Conservation (phyloP, 2,888 invertebrate species). For the Nezara viridula region DNA sequence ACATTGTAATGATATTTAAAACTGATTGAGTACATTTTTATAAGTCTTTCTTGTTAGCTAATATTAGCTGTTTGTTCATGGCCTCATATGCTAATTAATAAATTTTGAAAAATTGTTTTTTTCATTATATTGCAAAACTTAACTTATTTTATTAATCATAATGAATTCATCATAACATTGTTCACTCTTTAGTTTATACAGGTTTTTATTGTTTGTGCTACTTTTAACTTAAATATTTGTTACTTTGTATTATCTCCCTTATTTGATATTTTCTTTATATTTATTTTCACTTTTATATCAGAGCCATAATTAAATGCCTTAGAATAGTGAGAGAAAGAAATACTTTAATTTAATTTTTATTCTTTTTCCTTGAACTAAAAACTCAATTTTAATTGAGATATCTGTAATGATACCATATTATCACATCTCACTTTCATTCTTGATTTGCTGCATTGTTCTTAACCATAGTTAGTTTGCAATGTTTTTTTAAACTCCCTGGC, state of each 20-base stretch:
- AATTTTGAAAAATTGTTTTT: too few species aligned
- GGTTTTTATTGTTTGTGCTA: background rate
- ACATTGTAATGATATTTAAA: too few species aligned
- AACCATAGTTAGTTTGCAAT: slow-evolving; percentile 57
- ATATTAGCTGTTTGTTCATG: too few species aligned
- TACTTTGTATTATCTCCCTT: background rate
- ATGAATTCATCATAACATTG: background rate
- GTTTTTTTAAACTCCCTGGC: slow-evolving; percentile 62
- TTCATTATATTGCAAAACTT: background rate
- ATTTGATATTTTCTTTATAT: background rate
- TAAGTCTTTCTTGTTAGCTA: too few species aligned
- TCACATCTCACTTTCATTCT: slow-evolving; percentile 41
- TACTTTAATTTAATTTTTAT: background rate
- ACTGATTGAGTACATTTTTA: too few species aligned
- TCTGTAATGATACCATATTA: slow-evolving; percentile 17
- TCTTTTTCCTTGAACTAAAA: background rate
- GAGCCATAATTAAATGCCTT: background rate
- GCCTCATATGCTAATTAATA: background rate
- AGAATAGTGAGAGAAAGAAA: slow-evolving; percentile 30
- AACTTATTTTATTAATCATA: background rate
- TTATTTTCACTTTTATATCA: background rate
- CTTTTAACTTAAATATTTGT: background rate
- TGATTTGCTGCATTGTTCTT: slow-evolving; percentile 60
- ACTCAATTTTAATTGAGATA: slow-evolving; percentile 3
- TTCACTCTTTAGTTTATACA: background rate